These are phyloP conservation scores for Drosophila anomalipes DNA, from an alignment of 2,888 invertebrate species.

Conservation along the genomic window DNA sequence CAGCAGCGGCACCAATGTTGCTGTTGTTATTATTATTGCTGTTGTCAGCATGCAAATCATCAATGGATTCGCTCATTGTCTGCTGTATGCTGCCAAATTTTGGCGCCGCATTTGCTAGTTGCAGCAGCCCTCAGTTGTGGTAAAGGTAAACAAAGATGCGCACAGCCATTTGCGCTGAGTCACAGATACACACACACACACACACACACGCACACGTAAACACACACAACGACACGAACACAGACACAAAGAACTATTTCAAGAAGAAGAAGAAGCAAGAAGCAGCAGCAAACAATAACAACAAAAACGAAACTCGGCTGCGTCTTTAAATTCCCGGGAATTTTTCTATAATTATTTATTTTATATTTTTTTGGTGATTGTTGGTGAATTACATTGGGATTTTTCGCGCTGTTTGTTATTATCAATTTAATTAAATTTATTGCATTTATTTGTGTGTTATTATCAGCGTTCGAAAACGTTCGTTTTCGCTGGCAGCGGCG, in stretches of 20 bases:
- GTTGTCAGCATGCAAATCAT: slow-evolving; percentile 74
- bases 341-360: slow-evolving; percentile 12
- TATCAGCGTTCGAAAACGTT: slow-evolving; percentile 43
- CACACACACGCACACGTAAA: neutral
- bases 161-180: slow-evolving; percentile 74
- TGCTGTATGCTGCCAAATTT: slow-evolving; percentile 36
- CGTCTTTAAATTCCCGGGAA: slow-evolving; percentile 33
- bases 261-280: slow-evolving; percentile 32
- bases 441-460: slow-evolving; percentile 15
- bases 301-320: slow-evolving; percentile 46
- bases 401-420: slow-evolving; percentile 15
- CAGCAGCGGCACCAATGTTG: slow-evolving; percentile 67
- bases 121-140: slow-evolving; percentile 4
- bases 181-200: slow-evolving; percentile 39
- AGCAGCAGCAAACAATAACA: slow-evolving; percentile 60
- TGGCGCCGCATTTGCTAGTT: slow-evolving; percentile 67
- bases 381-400: slow-evolving; percentile 1
- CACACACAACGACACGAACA: slow-evolving; percentile 16
- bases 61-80: slow-evolving; percentile 75
- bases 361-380: neutral
- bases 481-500: slow-evolving; percentile 39
- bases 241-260: slow-evolving; percentile 63
- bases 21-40: slow-evolving; percentile 59
- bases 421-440: slow-evolving; percentile 8
- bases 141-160: slow-evolving; percentile 70